Conservation (phyloP, 2,888 invertebrate species). For the Sipha maydis region DNA sequence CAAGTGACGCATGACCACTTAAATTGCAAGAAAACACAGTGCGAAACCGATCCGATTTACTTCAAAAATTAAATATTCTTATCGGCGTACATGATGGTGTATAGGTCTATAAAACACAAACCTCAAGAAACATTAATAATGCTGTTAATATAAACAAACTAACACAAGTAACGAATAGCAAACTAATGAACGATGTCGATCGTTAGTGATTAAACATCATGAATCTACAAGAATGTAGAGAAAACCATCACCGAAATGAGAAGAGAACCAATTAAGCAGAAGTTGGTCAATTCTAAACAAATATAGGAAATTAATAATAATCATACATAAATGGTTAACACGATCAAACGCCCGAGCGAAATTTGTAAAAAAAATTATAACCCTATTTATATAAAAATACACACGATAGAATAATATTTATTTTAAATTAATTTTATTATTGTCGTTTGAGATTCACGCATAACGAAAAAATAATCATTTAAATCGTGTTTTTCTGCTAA, state of each 20-base stretch:
- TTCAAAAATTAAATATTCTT: not conserved
- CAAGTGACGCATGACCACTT: not conserved
- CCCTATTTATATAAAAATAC: not conserved
- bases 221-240: not conserved
- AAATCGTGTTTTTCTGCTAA: not conserved
- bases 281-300: not conserved
- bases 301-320: not conserved
- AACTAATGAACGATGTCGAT: not conserved
- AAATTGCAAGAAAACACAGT: not conserved
- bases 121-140: too few species aligned
- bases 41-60: not conserved
- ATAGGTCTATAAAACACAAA: too few species aligned
- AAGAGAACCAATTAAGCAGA: not conserved
- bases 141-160: not conserved
- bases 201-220: not conserved
- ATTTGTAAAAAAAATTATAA: not conserved
- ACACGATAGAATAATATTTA: not conserved
- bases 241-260: not conserved
- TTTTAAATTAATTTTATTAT: not conserved
- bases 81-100: too few species aligned
- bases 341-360: not conserved
- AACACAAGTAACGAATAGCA: not conserved
- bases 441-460: not conserved
- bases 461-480: not conserved
- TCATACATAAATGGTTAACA: not conserved